Conservation (phyloP, 2,797 vertebrate genomes). For the Cygnus olor region DNA sequence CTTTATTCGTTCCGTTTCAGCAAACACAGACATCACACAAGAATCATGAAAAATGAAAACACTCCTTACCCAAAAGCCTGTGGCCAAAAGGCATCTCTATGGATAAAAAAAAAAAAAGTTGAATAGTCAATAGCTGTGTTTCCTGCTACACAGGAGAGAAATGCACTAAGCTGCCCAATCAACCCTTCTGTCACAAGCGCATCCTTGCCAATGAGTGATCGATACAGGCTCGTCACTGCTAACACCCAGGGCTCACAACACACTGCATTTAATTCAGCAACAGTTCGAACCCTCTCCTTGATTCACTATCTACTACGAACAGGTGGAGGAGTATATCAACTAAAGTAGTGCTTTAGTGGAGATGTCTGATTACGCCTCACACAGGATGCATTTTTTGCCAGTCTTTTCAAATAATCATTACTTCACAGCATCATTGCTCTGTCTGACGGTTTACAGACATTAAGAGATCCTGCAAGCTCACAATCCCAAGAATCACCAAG, state of each 20-base stretch:
- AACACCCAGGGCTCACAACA: slow-evolving; percentile 37
- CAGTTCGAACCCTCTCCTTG: background rate
- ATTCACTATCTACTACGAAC: slow-evolving; percentile 23
- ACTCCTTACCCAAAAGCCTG: background rate
- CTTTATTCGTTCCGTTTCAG: background rate
- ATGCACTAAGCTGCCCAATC: background rate
- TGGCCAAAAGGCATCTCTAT: background rate
- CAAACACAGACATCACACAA: background rate
- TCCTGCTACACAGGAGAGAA: background rate
- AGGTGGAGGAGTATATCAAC: slow-evolving; percentile 42
- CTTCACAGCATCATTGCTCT: background rate
- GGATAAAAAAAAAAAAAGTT: background rate
- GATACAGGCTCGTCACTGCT: background rate
- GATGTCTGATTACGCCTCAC: background rate
- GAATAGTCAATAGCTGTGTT: background rate
- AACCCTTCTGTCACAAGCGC: background rate
- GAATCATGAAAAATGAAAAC: slow-evolving; percentile 20
- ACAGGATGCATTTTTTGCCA: background rate
- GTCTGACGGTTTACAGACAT: background rate
- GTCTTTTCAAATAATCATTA: background rate
- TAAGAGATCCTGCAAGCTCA: background rate
- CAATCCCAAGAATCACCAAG: background rate
- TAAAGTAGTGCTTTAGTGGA: background rate
- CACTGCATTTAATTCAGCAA: background rate
- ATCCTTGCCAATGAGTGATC: background rate